Evolutionary conservation across 2,888 invertebrate species (phyloP).

Genomic region (Parochlus steinenii): DNA sequence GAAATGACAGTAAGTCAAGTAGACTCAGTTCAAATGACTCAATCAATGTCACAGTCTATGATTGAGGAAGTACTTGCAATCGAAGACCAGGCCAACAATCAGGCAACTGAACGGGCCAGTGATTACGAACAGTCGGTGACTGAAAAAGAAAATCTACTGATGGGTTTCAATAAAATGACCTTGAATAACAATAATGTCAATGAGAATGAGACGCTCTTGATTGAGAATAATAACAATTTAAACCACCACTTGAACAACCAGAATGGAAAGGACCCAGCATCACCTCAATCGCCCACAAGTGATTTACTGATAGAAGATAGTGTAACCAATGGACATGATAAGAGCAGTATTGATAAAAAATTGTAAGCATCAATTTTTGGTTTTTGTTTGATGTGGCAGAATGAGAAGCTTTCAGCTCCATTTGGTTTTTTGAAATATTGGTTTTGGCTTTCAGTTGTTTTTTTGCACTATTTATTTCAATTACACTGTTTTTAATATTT

Average conservation of each 20-base stretch:
- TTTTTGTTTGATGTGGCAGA: not conserved
- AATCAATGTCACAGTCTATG: slow-evolving; percentile 14
- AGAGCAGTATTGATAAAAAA: slow-evolving; percentile 11
- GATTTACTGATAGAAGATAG: slow-evolving; percentile 6
- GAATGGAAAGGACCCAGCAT: slow-evolving; percentile 4
- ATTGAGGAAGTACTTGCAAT: slow-evolving; percentile 13
- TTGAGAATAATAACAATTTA: slow-evolving; percentile 11
- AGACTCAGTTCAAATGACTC: too few species aligned
- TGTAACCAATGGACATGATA: slow-evolving; percentile 8
- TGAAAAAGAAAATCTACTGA: slow-evolving; percentile 29
- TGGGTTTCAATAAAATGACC: slow-evolving; percentile 27
- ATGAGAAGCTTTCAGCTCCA: too few species aligned
- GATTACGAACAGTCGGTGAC: slow-evolving; percentile 29
- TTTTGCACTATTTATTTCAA: not conserved
- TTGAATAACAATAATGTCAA: slow-evolving; percentile 5
- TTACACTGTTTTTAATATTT: not conserved
- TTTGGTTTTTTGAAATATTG: not conserved
- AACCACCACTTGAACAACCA: slow-evolving; percentile 7
- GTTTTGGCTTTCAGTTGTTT: not conserved
- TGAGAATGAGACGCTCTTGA: slow-evolving; percentile 7
- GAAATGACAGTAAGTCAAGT: slow-evolving; percentile 17
- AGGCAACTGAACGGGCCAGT: slow-evolving; percentile 7
- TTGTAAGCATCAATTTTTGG: slow-evolving; percentile 5
- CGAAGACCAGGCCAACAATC: slow-evolving; percentile 10
- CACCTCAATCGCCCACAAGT: not conserved